Base-by-base conservation (phyloP, 2,113 vertebrate genomes). In the Seriola quinqueradiata region DNA sequence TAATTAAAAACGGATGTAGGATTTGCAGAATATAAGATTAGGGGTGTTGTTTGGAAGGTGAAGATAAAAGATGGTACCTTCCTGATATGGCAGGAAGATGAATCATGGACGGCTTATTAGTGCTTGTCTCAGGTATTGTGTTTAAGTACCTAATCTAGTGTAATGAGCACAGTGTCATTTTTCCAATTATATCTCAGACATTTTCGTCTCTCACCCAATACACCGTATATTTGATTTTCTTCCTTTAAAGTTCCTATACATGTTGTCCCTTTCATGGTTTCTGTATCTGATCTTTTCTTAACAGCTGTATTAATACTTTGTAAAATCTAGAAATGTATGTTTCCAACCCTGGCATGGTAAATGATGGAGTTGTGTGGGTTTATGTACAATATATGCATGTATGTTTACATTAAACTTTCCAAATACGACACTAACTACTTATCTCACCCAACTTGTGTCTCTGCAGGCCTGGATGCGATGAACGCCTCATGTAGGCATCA, bases 401-500 rank as follows among this genome's bases (percentile, higher is more conserved):
- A 17, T 67, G 4, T 72, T 66, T 57, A 12, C 5, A 42, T 36
- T 68, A 57, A 52, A 67, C 25, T n/a, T 67, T 21, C 38, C 9
- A 58, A 67, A 63, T 74, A 61, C 11, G 75, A 36, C 7, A 50
- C 21, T 74, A 70, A 69, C 44, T 23, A 70, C 6, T 77, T 50
- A 46, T 82, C 5, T 69, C 8, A 69, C 17, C 64, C 42, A 40
- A 17, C 84, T 46, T 92, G 59, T 93, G 66, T 93, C 81, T 91
- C 89, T 79, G 87, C 96, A 95, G 96, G 97, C 97, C 94, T 96
- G 96, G 97, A 97, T 99, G 97, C 98, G 94, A 99, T 99, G 98
- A 99, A 95, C 93, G 95, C 97, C 97, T 97, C 97, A 95, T 96
- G 97, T 97, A 96, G 96, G 96, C 97, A 96, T 97, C 96, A 96